These are phyloP conservation scores for Trachelus tabidus DNA, from an alignment of 2,888 invertebrate species.

Conservation along the genomic window DNA sequence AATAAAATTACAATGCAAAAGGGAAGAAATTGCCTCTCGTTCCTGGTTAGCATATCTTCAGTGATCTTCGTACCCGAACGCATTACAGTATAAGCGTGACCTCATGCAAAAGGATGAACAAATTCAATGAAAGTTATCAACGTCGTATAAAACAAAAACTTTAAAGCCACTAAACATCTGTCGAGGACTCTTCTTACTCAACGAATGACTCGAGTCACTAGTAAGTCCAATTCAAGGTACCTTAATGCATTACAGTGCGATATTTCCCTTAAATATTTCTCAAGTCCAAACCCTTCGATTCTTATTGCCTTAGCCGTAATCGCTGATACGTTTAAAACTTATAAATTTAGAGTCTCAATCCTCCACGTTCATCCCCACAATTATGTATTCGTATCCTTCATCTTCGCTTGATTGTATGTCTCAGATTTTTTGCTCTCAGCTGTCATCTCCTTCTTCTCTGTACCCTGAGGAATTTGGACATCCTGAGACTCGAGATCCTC, in stretches of 20 bases:
- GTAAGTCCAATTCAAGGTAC: not conserved
- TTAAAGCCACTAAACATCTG: not conserved
- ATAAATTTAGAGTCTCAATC: not conserved
- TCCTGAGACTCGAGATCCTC: slow-evolving; percentile 48
- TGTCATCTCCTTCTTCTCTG: slow-evolving; percentile 33
- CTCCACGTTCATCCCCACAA: not conserved
- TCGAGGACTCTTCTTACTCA: not conserved
- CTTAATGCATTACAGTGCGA: not conserved
- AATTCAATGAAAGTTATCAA: not conserved
- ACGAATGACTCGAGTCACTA: not conserved
- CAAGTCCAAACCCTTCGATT: not conserved
- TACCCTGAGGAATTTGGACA: slow-evolving; percentile 20
- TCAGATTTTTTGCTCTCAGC: slow-evolving; percentile 15
- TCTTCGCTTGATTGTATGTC: not conserved
- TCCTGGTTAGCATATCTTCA: not conserved
- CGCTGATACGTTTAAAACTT: not conserved
- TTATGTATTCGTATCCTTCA: not conserved
- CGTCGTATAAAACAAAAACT: not conserved
- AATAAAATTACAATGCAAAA: not conserved
- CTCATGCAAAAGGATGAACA: not conserved
- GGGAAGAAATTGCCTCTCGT: not conserved
- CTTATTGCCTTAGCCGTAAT: not conserved
- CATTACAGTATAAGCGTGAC: not conserved
- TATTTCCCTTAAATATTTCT: not conserved
- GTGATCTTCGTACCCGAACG: not conserved